Evolutionary conservation across 2,888 invertebrate genomes (phyloP).

Genomic region (Argyresthia albistria): DNA sequence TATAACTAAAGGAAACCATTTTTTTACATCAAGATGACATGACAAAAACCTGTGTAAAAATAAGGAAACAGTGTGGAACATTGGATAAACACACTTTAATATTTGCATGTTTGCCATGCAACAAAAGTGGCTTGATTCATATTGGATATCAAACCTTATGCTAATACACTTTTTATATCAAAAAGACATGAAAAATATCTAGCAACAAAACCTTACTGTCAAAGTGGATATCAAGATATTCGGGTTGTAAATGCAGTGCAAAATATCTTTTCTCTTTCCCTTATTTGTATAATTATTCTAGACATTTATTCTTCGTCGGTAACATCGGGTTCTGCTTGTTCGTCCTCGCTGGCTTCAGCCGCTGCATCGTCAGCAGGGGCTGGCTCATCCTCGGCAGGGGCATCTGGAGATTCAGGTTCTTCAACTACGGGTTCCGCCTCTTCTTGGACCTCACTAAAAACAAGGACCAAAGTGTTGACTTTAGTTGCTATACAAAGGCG

Average conservation of each 20-base stretch:
- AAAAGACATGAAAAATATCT: slow-evolving; percentile 37
- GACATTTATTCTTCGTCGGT: slow-evolving; percentile 59
- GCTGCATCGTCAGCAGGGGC: slow-evolving; percentile 36
- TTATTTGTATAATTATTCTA: not conserved
- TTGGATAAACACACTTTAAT: not conserved
- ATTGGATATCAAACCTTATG: slow-evolving; percentile 6
- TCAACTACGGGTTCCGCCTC: slow-evolving; percentile 58
- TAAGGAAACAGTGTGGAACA: not conserved
- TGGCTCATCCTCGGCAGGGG: slow-evolving; percentile 30
- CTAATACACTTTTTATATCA: slow-evolving; percentile 46
- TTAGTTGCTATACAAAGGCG: too few relatives aligned
- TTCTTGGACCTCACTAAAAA: slow-evolving; percentile 16
- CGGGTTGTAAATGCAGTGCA: slow-evolving; percentile 1
- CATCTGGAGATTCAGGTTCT: slow-evolving; percentile 56
- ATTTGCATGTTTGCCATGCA: not conserved
- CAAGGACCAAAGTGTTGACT: too few relatives aligned
- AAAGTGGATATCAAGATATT: not conserved
- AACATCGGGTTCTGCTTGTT: slow-evolving; percentile 62
- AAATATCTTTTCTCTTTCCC: not conserved
- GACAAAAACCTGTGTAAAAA: not conserved
- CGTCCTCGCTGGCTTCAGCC: slow-evolving; percentile 57
- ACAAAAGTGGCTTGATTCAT: not conserved
- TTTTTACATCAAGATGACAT: not conserved
- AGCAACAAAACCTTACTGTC: slow-evolving; percentile 17
- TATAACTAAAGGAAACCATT: not conserved